Percentiles rank a stretch among this genome's conserved stretches.
Conservation (phyloP, 1,140 invertebrate species). For the Ectropis grisescens region DNA sequence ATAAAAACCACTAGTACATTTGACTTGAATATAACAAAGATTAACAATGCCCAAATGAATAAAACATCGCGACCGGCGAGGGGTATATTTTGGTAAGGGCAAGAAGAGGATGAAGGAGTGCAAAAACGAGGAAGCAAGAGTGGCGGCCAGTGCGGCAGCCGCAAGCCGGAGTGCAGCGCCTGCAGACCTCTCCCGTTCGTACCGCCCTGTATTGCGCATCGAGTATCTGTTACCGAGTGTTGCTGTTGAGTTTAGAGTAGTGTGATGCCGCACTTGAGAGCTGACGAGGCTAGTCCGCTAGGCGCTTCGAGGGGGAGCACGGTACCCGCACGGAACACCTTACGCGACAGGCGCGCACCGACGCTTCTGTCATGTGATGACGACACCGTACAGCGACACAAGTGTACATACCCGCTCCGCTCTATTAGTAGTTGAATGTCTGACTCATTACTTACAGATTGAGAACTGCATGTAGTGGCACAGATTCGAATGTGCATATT, state of each 20-base stretch:
- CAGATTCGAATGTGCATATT: slow-evolving; percentile 43
- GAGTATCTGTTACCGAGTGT: slow-evolving; percentile 58
- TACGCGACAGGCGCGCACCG: slow-evolving; percentile 55
- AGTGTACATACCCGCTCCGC: slow-evolving; percentile 56
- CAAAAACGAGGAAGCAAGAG: neutral
- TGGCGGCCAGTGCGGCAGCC: slow-evolving; percentile 9
- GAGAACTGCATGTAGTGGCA: slow-evolving; percentile 50
- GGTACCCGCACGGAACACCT: slow-evolving; percentile 51
- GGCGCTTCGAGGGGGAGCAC: slow-evolving; percentile 53
- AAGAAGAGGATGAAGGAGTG: slow-evolving; percentile 6
- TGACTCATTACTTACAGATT: slow-evolving; percentile 29
- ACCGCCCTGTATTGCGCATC: slow-evolving; percentile 55
- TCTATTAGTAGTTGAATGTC: slow-evolving; percentile 29
- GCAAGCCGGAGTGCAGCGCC: slow-evolving; percentile 8
- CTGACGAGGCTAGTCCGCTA: slow-evolving; percentile 45
- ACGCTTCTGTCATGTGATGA: slow-evolving; percentile 51
- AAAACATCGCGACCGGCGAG: neutral
- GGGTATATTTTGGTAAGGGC: neutral
- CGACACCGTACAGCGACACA: slow-evolving; percentile 30
- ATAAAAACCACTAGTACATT: slow-evolving; percentile 19
- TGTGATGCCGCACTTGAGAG: slow-evolving; percentile 56
- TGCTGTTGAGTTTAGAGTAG: slow-evolving; percentile 61
- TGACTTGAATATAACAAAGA: slow-evolving; percentile 16
- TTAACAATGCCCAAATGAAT: neutral
- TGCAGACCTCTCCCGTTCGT: slow-evolving; percentile 51